phyloP scores from a whole-genome alignment of 2,797 vertebrate genomes.

The Phoxinus dragarum region DNA sequence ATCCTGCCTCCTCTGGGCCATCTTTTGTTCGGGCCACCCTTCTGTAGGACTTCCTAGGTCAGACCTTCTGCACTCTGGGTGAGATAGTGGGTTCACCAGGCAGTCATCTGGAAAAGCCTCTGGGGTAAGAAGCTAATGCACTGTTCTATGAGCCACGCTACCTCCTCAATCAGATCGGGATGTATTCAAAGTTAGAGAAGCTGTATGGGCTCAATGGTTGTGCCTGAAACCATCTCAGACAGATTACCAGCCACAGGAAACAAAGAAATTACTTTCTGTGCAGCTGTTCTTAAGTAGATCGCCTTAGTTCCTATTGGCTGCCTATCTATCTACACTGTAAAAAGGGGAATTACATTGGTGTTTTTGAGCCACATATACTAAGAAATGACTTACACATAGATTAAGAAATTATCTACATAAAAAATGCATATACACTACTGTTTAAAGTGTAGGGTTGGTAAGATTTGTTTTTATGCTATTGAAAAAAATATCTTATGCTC shows the following conservation, averaged over 20 bases:
- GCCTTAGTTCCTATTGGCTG: background rate
- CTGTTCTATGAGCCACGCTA: constrained; percentile 30
- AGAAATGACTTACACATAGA: background rate
- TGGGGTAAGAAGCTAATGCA: constrained; percentile 82
- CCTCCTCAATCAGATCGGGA: constrained; percentile 25
- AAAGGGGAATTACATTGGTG: background rate
- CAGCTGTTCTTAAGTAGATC: background rate
- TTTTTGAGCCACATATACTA: background rate
- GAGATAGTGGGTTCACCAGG: constrained; percentile 94
- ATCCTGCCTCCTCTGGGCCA: constrained; percentile 34
- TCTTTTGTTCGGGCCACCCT: constrained; percentile 49
- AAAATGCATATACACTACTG: background rate
- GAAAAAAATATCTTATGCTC: no score
- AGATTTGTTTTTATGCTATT: no score
- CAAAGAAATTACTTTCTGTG: constrained; percentile 12
- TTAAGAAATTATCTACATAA: background rate
- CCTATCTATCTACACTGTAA: background rate
- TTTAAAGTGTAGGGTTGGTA: background rate
- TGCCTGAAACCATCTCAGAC: constrained; percentile 26
- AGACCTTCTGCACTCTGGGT: constrained; percentile 91
- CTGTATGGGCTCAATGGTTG: constrained; percentile 6
- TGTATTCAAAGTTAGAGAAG: constrained; percentile 12
- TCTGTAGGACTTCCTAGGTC: constrained; percentile 92
- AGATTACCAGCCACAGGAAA: constrained; percentile 1
- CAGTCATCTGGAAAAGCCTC: constrained; percentile 91